A percentile compares a stretch with the other conserved stretches of the same genome.
phyloP scores from a whole-genome alignment of 2,888 invertebrate genomes.

The Amphimallon solstitiale region DNA sequence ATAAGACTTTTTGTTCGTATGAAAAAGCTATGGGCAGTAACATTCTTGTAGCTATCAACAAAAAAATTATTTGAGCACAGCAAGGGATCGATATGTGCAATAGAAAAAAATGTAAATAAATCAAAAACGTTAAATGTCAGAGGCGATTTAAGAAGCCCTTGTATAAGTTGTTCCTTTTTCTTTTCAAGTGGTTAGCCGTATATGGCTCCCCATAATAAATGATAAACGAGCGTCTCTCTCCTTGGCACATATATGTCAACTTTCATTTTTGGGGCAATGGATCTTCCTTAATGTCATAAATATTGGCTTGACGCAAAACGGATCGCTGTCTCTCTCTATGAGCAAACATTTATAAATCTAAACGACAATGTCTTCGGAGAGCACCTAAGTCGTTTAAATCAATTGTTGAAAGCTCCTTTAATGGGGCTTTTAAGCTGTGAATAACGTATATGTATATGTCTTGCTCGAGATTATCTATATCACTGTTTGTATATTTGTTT shows the following conservation, averaged over 20 bases:
- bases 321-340: conserved; percentile 23
- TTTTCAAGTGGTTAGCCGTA: conserved; percentile 14
- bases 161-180: conserved; percentile 21
- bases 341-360: conserved; percentile 29
- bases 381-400: conserved; percentile 25
- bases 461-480: background rate
- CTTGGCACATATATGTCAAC: conserved; percentile 26
- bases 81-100: too few relatives aligned
- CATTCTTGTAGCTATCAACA: too few relatives aligned
- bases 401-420: conserved; percentile 27
- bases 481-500: conserved; percentile 8
- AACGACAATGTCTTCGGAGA: conserved; percentile 27
- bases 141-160: conserved; percentile 19
- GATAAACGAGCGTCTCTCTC: conserved; percentile 28
- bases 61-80: too few relatives aligned
- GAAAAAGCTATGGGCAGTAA: too few relatives aligned
- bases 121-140: conserved; percentile 20
- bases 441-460: background rate
- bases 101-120: conserved; percentile 20
- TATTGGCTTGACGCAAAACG: conserved; percentile 28
- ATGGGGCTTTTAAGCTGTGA: conserved; percentile 25
- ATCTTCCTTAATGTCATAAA: conserved; percentile 32
- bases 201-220: conserved; percentile 16
- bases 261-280: conserved; percentile 23
- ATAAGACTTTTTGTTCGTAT: too few relatives aligned